A percentile compares a stretch with the other conserved stretches of the same genome.
phyloP scores from a whole-genome alignment of 2,113 vertebrate species.

The Sylvilagus bachmani region DNA sequence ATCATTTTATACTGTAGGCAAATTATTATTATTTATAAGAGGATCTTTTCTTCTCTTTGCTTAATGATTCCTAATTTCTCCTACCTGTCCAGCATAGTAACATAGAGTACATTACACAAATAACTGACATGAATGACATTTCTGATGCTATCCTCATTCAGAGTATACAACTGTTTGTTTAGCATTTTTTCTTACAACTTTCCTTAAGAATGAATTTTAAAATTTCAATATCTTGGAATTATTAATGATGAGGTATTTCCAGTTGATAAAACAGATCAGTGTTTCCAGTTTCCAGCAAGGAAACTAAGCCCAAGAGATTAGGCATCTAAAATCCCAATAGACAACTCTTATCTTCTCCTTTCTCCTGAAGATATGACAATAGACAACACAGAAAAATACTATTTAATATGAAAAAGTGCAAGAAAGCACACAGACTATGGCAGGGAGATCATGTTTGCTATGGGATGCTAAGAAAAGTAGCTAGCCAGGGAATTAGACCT shows the following conservation, averaged over 20 bases:
- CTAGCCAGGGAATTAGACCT: background rate
- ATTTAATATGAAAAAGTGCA: background rate
- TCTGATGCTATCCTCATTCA: background rate
- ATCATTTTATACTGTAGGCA: background rate
- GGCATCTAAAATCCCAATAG: background rate
- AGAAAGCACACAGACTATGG: background rate
- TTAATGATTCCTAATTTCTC: background rate
- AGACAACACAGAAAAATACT: background rate
- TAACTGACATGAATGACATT: background rate
- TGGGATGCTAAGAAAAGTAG: background rate
- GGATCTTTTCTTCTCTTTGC: background rate
- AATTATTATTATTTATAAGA: background rate
- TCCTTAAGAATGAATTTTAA: background rate
- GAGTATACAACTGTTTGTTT: background rate
- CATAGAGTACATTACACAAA: background rate
- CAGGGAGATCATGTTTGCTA: background rate
- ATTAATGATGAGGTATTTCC: background rate
- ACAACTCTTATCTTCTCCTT: background rate
- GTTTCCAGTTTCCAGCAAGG: background rate
- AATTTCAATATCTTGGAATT: background rate
- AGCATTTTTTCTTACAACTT: background rate
- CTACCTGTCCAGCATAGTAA: background rate
- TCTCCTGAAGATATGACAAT: background rate
- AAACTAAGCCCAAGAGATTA: background rate
- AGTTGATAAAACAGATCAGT: background rate